Conservation (phyloP, 2,113 vertebrate species). For the Myodes glareolus region DNA sequence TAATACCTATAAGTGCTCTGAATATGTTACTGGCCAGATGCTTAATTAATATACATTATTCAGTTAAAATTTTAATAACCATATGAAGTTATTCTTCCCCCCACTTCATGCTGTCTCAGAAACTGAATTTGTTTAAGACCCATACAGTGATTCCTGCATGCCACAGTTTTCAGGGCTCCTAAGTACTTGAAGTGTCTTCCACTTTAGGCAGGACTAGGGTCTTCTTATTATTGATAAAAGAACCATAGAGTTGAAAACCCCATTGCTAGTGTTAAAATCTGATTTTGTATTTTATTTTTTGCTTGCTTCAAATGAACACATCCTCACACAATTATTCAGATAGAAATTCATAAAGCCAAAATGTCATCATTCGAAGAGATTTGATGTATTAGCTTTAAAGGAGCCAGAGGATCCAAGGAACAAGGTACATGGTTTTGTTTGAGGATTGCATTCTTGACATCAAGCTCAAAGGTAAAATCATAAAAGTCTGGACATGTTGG, state of each 20-base stretch:
- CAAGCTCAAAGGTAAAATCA: neutral
- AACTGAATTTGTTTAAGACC: conserved; percentile 34
- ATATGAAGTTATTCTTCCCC: neutral
- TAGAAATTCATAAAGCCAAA: neutral
- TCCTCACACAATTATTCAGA: neutral
- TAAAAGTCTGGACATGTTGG: neutral
- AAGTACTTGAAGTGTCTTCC: neutral
- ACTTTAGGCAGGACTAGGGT: conserved; percentile 4
- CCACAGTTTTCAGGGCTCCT: neutral
- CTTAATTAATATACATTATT: neutral
- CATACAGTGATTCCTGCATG: neutral
- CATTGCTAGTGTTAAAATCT: conserved; percentile 8
- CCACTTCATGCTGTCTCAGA: neutral
- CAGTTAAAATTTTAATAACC: neutral
- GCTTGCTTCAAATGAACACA: conserved; percentile 48
- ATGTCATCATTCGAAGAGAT: neutral
- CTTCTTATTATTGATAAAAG: conserved; percentile 39
- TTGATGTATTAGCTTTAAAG: neutral
- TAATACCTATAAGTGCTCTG: neutral
- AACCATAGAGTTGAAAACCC: neutral
- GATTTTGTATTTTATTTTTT: neutral
- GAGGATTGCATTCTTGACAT: neutral
- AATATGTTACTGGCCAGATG: neutral
- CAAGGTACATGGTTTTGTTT: neutral
- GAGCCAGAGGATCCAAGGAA: neutral